phyloP scores from a whole-genome alignment of 2,888 invertebrate genomes.

The Tetanocera ferruginea region DNA sequence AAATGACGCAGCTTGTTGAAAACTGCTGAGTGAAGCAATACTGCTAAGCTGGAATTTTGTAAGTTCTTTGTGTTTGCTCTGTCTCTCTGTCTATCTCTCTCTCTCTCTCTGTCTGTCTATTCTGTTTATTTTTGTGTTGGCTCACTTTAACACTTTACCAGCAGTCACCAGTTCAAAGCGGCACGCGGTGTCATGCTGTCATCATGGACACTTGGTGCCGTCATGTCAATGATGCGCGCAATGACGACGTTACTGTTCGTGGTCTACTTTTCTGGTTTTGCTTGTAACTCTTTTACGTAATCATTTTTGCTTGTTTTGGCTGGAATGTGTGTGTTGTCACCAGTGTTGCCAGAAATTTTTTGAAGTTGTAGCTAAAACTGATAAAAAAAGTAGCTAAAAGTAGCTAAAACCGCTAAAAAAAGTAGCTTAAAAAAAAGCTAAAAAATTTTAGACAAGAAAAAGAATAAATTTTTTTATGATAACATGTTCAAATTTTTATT shows the following conservation, averaged over 20 bases:
- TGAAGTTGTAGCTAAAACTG: too few species aligned
- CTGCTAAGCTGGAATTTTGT: not conserved
- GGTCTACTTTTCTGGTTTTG: not conserved
- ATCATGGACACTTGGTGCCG: conserved; percentile 11
- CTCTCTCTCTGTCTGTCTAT: not conserved
- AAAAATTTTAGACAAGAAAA: too few species aligned
- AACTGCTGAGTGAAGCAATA: not conserved
- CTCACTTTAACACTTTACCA: not conserved
- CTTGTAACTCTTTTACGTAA: conserved; percentile 20
- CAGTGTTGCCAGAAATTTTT: too few species aligned
- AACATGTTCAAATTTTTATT: too few species aligned
- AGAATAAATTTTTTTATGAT: too few species aligned
- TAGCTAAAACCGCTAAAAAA: too few species aligned
- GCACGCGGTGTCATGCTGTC: conserved; percentile 11
- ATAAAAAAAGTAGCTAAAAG: too few species aligned
- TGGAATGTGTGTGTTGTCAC: not conserved
- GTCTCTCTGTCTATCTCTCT: not conserved
- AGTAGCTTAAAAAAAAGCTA: too few species aligned
- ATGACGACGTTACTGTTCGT: not conserved
- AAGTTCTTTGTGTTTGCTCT: not conserved
- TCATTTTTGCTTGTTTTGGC: conserved; percentile 1
- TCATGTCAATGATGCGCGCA: not conserved
- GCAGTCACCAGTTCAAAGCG: not conserved
- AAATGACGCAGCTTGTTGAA: not conserved
- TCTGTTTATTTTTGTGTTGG: not conserved